phyloP scores from a whole-genome alignment of 2,797 vertebrate genomes.

The Phoeniculus purpureus region DNA sequence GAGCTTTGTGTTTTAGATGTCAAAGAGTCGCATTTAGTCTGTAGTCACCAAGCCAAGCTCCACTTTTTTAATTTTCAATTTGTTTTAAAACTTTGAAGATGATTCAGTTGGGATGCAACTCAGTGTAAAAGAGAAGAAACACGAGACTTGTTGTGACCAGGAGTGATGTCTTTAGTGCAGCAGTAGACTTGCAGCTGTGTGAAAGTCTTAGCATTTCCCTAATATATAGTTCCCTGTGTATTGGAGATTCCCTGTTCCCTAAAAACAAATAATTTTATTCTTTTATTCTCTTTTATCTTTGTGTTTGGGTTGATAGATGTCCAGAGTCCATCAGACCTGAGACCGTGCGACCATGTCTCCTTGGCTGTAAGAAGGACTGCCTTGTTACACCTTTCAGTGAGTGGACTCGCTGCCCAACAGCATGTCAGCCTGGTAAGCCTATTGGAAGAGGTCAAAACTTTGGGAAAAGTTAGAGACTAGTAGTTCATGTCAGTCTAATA shows the following conservation, averaged over 20 bases:
- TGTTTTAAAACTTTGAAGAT: neutral
- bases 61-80: neutral
- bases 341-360: slow-evolving; percentile 80
- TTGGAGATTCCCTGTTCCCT: too few species aligned
- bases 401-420: slow-evolving; percentile 89
- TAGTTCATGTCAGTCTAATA: neutral
- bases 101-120: neutral
- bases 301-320: slow-evolving; percentile 77
- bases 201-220: too few species aligned
- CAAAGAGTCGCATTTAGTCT: neutral
- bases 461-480: neutral
- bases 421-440: slow-evolving; percentile 86
- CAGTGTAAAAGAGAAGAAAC: neutral
- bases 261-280: neutral
- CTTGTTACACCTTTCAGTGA: slow-evolving; percentile 93
- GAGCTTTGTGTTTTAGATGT: neutral
- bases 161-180: neutral
- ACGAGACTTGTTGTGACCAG: neutral
- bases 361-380: slow-evolving; percentile 91
- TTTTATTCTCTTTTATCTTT: neutral
- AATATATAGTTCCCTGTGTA: too few species aligned
- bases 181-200: neutral
- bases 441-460: neutral
- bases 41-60: neutral
- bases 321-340: slow-evolving; percentile 87